Percentiles rank a stretch among this genome's conserved stretches.
Conservation (phyloP, 2,888 invertebrate genomes). For the Limnephilus lunatus region DNA sequence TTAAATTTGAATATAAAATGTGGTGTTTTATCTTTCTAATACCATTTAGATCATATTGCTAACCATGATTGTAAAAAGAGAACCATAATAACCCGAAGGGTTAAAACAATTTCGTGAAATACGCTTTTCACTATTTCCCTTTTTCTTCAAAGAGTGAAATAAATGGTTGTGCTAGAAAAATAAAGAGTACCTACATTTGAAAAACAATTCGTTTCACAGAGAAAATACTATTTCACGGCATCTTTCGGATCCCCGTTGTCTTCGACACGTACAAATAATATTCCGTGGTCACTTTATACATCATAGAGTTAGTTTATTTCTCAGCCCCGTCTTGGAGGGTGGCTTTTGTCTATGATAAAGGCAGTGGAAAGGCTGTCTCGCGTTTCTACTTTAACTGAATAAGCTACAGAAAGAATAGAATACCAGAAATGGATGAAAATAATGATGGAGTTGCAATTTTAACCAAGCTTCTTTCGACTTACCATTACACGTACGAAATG, state of each 20-base stretch:
- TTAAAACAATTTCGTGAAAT: neutral
- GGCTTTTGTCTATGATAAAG: conserved; percentile 8
- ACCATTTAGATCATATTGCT: no score
- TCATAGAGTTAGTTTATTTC: neutral
- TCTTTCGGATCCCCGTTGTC: neutral
- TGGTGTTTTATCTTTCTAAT: no score
- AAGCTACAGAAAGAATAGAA: neutral
- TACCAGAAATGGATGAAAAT: neutral
- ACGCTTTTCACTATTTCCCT: neutral
- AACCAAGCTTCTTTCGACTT: no score
- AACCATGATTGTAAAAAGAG: no score
- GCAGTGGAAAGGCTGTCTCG: neutral
- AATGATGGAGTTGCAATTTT: neutral
- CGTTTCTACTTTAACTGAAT: neutral
- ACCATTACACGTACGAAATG: no score
- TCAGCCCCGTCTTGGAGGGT: neutral
- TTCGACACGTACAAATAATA: conserved; percentile 7
- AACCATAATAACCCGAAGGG: no score
- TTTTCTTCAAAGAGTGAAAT: neutral
- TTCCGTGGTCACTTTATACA: conserved; percentile 32
- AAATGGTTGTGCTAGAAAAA: neutral
- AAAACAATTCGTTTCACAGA: conserved; percentile 22
- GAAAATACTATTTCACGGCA: conserved; percentile 10
- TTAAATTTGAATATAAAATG: no score
- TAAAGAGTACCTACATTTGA: neutral